Base-by-base conservation (phyloP, 2,797 vertebrate species). In the Catamblyrhynchus diadema region DNA sequence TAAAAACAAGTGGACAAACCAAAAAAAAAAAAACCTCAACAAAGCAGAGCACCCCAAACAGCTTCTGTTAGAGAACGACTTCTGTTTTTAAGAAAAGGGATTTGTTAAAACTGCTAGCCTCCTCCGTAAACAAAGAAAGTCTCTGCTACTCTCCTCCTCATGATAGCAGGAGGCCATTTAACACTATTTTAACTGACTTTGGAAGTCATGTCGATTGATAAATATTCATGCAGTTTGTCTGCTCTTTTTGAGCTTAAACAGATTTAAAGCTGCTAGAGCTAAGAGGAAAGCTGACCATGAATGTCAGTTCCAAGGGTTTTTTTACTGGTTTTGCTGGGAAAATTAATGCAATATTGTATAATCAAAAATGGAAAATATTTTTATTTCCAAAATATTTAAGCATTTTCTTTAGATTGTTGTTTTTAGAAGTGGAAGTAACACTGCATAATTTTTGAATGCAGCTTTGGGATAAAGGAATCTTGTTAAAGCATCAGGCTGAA, bases 231-330 rank as follows among this genome's bases (percentile, higher is more conserved):
- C 8, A 42, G 12, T 62, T 83, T 85, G 1, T 47, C 30, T 77
- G 25, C 32, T 48, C 14, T 73, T 88, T 90, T 88, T 57, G 17
- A 75, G 28, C 39, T 72, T 74, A 80, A 88, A 77, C 23, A 41
- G n/a, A 77, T 91, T 82, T 81, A 62, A 88, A 94, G 92, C 90
- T 93, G 57, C 82, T 23, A 81, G 92, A 86, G 35, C 71, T 75
- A 65, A 94, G 75, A 92, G 72, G 88, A 94, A 94, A 93, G 57
- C 61, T 93, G 85, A 85, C 62, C 6, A 1, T 54, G 37, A 93
- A 72, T 82, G 45, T 88, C 48, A 33, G 18, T 87, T 93, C 67
- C 45, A 92, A 94, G 60, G n/a, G n/a, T 22, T 67, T 35, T 81
- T 85, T 45, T 67, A 81, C 39, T 67, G 65, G 2, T 91, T 96